phyloP scores from a whole-genome alignment of 2,113 vertebrate genomes.

The Plectropomus leopardus region DNA sequence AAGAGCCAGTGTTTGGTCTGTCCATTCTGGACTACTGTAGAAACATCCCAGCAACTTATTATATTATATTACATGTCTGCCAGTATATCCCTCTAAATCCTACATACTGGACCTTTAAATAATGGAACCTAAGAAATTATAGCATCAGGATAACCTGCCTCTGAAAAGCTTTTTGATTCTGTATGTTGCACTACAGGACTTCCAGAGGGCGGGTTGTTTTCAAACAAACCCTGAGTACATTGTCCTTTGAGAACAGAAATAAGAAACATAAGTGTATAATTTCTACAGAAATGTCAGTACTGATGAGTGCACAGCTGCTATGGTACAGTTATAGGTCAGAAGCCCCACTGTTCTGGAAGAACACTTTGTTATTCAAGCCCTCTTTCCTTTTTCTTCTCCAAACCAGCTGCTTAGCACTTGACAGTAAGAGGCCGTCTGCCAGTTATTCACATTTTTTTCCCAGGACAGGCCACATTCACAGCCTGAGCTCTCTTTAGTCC shows the following conservation, averaged over 20 bases:
- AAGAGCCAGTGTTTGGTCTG: too few species aligned
- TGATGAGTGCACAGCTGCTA: constrained; percentile 51
- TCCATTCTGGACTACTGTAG: too few species aligned
- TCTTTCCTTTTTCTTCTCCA: constrained; percentile 29
- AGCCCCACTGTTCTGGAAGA: constrained; percentile 33
- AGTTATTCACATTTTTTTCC: constrained; percentile 38
- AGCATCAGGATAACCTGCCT: not conserved
- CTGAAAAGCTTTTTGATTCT: not conserved
- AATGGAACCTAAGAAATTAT: not conserved
- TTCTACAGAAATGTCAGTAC: constrained; percentile 20
- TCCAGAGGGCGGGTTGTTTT: not conserved
- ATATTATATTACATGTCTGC: too few species aligned
- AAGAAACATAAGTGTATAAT: constrained; percentile 1
- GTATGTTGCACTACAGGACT: not conserved
- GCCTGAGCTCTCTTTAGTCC: constrained; percentile 29
- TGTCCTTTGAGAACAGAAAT: constrained; percentile 6
- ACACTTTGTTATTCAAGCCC: constrained; percentile 52
- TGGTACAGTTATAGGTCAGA: constrained; percentile 36
- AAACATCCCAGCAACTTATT: not conserved
- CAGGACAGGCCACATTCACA: constrained; percentile 46
- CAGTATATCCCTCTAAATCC: too few species aligned
- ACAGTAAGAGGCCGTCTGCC: constrained; percentile 41
- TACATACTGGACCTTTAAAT: not conserved
- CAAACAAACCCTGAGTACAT: not conserved
- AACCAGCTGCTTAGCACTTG: constrained; percentile 50